Evolutionary conservation across 64 coral and sea anemone genomes (phyloP).

Genomic region (Montipora foliosa): DNA sequence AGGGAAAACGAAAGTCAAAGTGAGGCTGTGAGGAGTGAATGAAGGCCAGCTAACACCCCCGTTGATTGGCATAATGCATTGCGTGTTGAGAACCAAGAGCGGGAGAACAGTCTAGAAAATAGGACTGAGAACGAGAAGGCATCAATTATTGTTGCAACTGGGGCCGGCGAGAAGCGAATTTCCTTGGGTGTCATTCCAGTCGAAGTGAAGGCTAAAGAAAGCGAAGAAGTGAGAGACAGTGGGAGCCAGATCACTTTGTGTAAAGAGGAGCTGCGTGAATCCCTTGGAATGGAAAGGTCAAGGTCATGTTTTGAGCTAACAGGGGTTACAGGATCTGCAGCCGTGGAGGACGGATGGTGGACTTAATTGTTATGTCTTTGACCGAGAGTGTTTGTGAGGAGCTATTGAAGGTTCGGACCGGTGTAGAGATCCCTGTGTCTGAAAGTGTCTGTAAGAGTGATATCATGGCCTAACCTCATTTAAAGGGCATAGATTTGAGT

Average conservation of each 20-base stretch:
- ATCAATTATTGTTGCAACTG: constrained; percentile 49
- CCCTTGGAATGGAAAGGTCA: background rate
- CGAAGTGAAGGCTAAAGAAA: constrained; percentile 19
- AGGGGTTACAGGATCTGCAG: constrained; percentile 18
- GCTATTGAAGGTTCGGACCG: constrained; percentile 29
- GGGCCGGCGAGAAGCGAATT: background rate
- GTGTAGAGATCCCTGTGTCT: constrained; percentile 12
- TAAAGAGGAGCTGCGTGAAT: constrained; percentile 23
- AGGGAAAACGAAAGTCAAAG: background rate
- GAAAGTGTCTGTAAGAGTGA: background rate
- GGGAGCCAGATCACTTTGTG: constrained; percentile 61
- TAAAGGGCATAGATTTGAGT: constrained; percentile 6
- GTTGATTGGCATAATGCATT: background rate
- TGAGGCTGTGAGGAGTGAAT: background rate
- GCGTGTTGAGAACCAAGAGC: background rate
- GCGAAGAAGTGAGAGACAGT: constrained; percentile 30
- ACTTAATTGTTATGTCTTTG: constrained; percentile 18
- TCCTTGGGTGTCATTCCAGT: constrained; percentile 27
- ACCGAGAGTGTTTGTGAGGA: background rate
- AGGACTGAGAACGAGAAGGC: constrained; percentile 11
- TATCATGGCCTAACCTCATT: constrained; percentile 13
- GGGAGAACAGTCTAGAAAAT: background rate
- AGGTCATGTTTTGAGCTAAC: background rate
- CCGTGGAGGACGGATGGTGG: background rate
- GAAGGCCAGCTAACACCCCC: background rate